Percentiles rank a stretch among this genome's conserved stretches.
Evolutionary conservation across 2,888 invertebrate species (phyloP).

Genomic region (Philereme transversata): DNA sequence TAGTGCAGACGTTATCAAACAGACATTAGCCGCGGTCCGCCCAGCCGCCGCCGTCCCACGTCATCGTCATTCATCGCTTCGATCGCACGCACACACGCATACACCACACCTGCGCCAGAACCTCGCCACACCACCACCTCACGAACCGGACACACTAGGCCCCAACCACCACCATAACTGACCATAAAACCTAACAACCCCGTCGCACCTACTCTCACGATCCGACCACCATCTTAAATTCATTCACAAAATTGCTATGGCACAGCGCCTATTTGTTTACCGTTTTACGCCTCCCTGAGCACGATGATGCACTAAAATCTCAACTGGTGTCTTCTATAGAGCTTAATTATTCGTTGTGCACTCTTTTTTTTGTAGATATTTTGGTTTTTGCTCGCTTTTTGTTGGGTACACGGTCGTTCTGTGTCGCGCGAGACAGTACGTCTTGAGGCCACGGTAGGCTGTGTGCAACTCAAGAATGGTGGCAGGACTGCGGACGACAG

Average conservation of each 20-base stretch:
- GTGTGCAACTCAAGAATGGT: conserved; percentile 81
- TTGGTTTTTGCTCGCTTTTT: conserved; percentile 63
- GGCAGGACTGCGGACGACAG: conserved; percentile 78
- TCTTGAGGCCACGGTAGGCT: conserved; percentile 49
- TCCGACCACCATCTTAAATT: conserved; percentile 81
- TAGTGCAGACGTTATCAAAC: conserved; percentile 63
- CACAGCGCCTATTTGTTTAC: conserved; percentile 75
- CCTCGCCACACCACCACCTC: conserved; percentile 34
- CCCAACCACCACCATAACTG: conserved; percentile 44
- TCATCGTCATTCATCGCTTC: conserved; percentile 80
- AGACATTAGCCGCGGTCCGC: conserved; percentile 63
- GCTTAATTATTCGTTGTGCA: conserved; percentile 44
- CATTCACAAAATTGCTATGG: conserved; percentile 81
- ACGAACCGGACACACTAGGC: conserved; percentile 30
- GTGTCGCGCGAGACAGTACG: conserved; percentile 47
- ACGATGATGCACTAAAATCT: conserved; percentile 41
- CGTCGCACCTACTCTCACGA: conserved; percentile 60
- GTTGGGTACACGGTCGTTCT: conserved; percentile 60
- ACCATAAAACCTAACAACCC: conserved; percentile 55
- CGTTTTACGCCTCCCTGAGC: conserved; percentile 64
- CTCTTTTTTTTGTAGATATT: conserved; percentile 47
- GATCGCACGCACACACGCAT: conserved; percentile 73
- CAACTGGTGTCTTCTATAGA: conserved; percentile 39
- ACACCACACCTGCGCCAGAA: conserved; percentile 51
- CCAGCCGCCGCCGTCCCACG: conserved; percentile 52